Evolutionary conservation across 2,888 invertebrate species (phyloP), one percentile per base, ranked within the genome.

Genomic region (Amblyteles armatorius): DNA sequence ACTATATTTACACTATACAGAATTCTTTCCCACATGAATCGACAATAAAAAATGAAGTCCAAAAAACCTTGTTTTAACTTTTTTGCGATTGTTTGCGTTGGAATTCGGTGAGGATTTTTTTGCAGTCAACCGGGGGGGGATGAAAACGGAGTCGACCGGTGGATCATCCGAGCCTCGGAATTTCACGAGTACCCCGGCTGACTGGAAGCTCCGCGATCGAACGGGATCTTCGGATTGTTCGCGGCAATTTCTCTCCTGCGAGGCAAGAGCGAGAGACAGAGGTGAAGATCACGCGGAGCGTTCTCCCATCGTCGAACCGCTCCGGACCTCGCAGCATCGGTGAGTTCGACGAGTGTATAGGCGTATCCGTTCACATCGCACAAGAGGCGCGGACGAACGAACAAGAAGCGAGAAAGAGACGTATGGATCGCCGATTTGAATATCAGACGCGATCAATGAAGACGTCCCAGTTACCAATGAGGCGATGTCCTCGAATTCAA

Each of bases 401-500:
- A 76, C 33, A 44, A 74, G 22, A 81, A 55, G 65, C 36, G 33
- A 65, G 73, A 71, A 60, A 72, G 33, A 36, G 48, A 60, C 52
- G 40, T 44, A 44, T 16, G 65, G 79, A 77, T 73, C 68, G 50
- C 67, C 57, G 33, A 82, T 84, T 84, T 80, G 68, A 85, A 85
- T 85, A 68, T 86, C 82, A 78, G 68, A 74, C 74, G 60, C 55
- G 74, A 79, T 82, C 72, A 71, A 74, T 44, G 65, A 78, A 78
- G 76, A 78, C 73, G 86, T 85, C 72, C 83, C 82, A 77, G 83
- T 87, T 84, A 67, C 48, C 57, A 82, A 81, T 81, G 22, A 50
- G 44, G 40, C 40, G 16, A 74, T 65, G 84, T 87, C 87, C 87
- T 88, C 85, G 82, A 81, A 74, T 82, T 80, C 76, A 85, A 65